Evolutionary conservation across 2,797 vertebrate species (phyloP), one percentile per base, ranked within the genome.

Genomic region (Vespertilio murinus): DNA sequence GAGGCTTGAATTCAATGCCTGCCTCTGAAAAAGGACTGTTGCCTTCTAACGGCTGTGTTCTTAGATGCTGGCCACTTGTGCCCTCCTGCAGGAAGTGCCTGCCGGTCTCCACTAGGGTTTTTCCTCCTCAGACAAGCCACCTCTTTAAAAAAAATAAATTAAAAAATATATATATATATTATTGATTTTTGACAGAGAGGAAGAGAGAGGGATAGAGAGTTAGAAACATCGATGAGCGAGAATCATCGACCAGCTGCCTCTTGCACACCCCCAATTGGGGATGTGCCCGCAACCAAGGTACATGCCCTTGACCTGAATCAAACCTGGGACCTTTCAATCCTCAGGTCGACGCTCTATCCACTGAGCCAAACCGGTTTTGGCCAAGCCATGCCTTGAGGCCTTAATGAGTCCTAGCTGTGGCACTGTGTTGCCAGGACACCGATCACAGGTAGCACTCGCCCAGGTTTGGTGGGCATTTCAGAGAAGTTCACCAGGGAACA

Each of bases 1-100:
- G 93, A 95, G 91, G 69, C 96, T 97, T 96, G 97, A 96, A 97
- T 97, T 97, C 95, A 97, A 97, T 88, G 93, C 90, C 86, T 59
- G 90, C 92, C 74, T 97, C 94, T 93, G 74, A 96, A 95, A 96
- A 94, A 95, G 30, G 42, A 47, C 52, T 70, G 45, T 33, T 93
- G 65, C 52, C 81, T 94, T 75, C n/a, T 77, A 92, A 92, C 25
- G 79, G 94, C 0, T 0, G 40, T 73, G 61, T 88, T 93, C 93
- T 90, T 75, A n/a, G 88, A 74, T 38, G 64, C 54, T 80, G 94
- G 94, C 47, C 38, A 33, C 69, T 91, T 12, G 2, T 38, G 59
- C 79, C 84, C 77, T 93, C 79, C 8, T 11, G 84, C 83, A 56
- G 84, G 85, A 22, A 93, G 65, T 77, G 86, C 83, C 73, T 56